Evolutionary conservation across 2,888 invertebrate genomes (phyloP).

Genomic region (Euplagia quadripunctaria): DNA sequence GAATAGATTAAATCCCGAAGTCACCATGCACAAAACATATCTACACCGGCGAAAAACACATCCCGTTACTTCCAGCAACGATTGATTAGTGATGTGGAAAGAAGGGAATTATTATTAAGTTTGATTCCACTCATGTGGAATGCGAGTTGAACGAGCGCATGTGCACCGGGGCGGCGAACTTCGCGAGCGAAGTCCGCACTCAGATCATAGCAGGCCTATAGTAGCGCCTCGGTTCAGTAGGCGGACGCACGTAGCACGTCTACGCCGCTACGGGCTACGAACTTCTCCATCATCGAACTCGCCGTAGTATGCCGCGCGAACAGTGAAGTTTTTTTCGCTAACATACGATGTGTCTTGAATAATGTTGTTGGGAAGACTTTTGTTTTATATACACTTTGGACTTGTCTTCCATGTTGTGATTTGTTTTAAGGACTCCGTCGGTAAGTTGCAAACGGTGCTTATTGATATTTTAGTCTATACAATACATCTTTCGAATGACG

Average conservation of each 20-base stretch:
- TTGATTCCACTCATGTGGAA: slow-evolving; percentile 57
- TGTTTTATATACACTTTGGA: slow-evolving; percentile 85
- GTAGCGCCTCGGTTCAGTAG: slow-evolving; percentile 69
- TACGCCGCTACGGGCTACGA: slow-evolving; percentile 71
- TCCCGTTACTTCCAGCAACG: slow-evolving; percentile 43
- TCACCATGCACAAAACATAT: background rate
- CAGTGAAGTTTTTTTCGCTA: slow-evolving; percentile 65
- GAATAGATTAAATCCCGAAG: background rate
- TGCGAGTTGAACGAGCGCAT: slow-evolving; percentile 68
- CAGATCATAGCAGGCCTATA: slow-evolving; percentile 56
- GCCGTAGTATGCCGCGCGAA: slow-evolving; percentile 65
- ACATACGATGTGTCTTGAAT: slow-evolving; percentile 82
- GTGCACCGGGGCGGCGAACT: slow-evolving; percentile 71
- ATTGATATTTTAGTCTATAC: slow-evolving; percentile 22
- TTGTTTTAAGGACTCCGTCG: slow-evolving; percentile 84
- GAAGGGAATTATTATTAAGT: slow-evolving; percentile 61
- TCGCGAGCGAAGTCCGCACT: slow-evolving; percentile 53
- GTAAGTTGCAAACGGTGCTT: slow-evolving; percentile 63
- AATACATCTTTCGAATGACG: background rate
- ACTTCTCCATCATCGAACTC: slow-evolving; percentile 58
- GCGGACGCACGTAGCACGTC: slow-evolving; percentile 72
- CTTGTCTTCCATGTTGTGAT: slow-evolving; percentile 86
- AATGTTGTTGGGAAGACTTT: slow-evolving; percentile 84
- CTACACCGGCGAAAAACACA: slow-evolving; percentile 45
- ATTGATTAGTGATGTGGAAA: slow-evolving; percentile 61